Evolutionary conservation across 2,888 invertebrate genomes (phyloP).

Genomic region (Pollenia amentaria): DNA sequence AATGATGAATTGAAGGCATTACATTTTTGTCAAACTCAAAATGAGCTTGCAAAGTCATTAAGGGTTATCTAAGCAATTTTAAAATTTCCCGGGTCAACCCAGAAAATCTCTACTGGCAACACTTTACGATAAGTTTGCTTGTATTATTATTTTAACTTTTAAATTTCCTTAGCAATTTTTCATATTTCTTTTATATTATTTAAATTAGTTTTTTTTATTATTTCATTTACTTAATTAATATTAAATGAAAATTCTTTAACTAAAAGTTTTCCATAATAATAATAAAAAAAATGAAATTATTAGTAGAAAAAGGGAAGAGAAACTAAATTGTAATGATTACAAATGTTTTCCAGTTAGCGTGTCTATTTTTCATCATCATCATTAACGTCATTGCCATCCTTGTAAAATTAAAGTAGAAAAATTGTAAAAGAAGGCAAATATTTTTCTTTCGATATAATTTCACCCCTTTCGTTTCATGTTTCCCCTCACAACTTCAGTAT

Average conservation of each 20-base stretch:
- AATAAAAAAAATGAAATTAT: background rate
- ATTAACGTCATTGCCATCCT: constrained; percentile 58
- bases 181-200: no score
- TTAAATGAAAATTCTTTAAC: background rate
- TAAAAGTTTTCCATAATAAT: background rate
- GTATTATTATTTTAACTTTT: no score
- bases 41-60: no score
- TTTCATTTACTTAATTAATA: no score
- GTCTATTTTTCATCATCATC: constrained; percentile 62
- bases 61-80: no score
- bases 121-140: no score
- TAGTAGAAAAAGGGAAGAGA: background rate
- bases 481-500: constrained; percentile 7
- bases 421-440: constrained; percentile 4
- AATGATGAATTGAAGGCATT: no score
- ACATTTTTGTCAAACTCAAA: no score
- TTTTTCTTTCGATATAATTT: background rate
- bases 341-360: constrained; percentile 67
- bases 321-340: constrained; percentile 49
- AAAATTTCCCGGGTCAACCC: no score
- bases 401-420: constrained; percentile 13
- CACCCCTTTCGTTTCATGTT: constrained; percentile 35
- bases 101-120: no score
- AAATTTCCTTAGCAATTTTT: no score
- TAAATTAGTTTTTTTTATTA: no score